Base-by-base conservation (phyloP, 2,888 invertebrate species). In the Luffia ferchaultella region DNA sequence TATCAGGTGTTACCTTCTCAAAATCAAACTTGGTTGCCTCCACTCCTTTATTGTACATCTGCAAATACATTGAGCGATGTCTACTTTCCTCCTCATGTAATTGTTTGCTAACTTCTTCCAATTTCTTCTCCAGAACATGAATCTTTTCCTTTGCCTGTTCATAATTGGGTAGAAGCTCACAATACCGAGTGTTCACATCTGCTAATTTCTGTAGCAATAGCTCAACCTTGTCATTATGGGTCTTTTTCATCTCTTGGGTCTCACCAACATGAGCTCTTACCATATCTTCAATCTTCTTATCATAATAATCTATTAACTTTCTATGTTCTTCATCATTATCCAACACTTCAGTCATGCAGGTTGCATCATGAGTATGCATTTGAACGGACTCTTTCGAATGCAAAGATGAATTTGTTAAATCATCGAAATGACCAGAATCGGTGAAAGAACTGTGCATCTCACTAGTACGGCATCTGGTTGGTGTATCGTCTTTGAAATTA, bases 381-480 rank as follows among this genome's bases (percentile, higher is more conserved):
- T n/a, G n/a, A 50, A 86, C 86, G n/a, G 90, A 89, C 63, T 92
- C 92, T 75, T 91, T 92, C 52, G 92, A 92, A 73, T 91, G 90
- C 54, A 92, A 82, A 50, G 92, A 91, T 48, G 92, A 91, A 61
- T 89, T 89, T 16, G 89, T 89, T 60, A 91, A 82, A 75, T 94
- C 94, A 69, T 95, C 95, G 73, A 91, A 94, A 76, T 93, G 92
- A 44, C 95, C 95, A 5, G 93, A 94, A 73, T 94, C 94, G 50
- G 93, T 91, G 63, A 92, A 89, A 20, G 93, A 93, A 56, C 89
- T 89, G 61, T 90, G 90, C 85, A 91, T 87, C 66, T 92, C 91
- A 70, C 60, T 59, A 46, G 76, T 79, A 52, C 78, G 69, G 57
- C 77, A 71, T 54, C 80, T 70, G 16, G 75, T 79, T 46, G 83